Percentiles rank a stretch among this genome's conserved stretches.
Conservation (phyloP, 2,113 vertebrate genomes). For the Tetraodon nigroviridis region DNA sequence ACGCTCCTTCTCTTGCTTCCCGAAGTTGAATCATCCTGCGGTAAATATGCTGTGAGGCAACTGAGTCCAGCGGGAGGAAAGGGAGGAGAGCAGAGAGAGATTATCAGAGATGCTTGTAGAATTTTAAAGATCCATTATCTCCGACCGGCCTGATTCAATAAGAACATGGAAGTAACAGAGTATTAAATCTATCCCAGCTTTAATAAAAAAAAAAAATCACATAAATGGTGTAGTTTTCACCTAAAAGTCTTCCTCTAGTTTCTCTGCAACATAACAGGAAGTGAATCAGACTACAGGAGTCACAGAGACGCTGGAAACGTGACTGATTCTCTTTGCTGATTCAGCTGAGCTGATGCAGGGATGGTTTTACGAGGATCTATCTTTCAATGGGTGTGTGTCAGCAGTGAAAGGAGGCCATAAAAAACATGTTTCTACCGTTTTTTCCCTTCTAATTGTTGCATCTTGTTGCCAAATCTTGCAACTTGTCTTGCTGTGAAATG, state of each 20-base stretch:
- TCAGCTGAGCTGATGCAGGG: constrained; percentile 33
- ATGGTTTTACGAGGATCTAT: constrained; percentile 41
- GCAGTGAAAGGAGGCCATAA: constrained; percentile 35
- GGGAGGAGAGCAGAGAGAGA: constrained; percentile 40
- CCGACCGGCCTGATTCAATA: constrained; percentile 69
- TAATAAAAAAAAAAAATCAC: constrained; percentile 66
- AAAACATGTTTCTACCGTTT: constrained; percentile 42
- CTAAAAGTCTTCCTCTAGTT: constrained; percentile 29
- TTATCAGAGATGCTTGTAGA: constrained; percentile 58
- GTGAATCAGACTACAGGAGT: constrained; percentile 41
- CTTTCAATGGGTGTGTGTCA: constrained; percentile 40
- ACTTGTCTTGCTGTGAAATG: constrained; percentile 28
- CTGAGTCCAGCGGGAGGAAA: constrained; percentile 41
- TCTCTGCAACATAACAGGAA: constrained; percentile 3
- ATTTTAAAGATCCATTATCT: constrained; percentile 73
- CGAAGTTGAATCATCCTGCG: constrained; percentile 56
- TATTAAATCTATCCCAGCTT: constrained; percentile 59
- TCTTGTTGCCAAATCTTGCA: constrained; percentile 37
- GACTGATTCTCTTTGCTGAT: constrained; percentile 42
- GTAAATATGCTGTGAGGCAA: constrained; percentile 52
- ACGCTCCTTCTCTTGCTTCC: constrained; percentile 32
- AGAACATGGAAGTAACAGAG: constrained; percentile 48
- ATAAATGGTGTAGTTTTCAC: constrained; percentile 57
- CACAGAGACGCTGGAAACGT: constrained; percentile 19
- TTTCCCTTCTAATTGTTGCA: constrained; percentile 24